Base-by-base conservation (phyloP, 2,888 invertebrate genomes). In the Netelia inedita region DNA sequence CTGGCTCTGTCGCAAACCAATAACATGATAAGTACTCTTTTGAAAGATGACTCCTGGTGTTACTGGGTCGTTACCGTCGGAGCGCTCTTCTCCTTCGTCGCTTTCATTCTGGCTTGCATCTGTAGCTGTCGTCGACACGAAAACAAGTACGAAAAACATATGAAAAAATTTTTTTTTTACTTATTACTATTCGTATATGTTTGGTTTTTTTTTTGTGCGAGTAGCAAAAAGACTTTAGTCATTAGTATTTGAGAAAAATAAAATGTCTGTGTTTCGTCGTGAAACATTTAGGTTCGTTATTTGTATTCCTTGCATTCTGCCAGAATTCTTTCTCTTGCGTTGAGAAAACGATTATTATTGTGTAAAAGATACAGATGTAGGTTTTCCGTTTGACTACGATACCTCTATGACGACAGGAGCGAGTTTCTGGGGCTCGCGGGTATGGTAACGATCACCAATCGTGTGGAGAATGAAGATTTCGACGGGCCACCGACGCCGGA, bases 111-210 rank as follows among this genome's bases (percentile, higher is more conserved):
- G 85, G 95, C 95, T 88, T 97, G 97, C 93, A 95, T 97, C 87
- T 97, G 97, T 93, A 96, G 96, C 92, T 97, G 97, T 94, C 96
- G 96, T 90, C 96, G 96, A 90, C 96, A 96, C 89, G 95, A 96
- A 91, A 96, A 96, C 92, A 97, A 97, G 97, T 97, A 94, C 96
- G 95, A 94, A 63, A 55, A 16, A n/a, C 21, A 5, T 61, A 9
- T 14, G 2, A 43, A 14, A 41, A 11, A 21, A 68, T 71, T 1
- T 43, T 11, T 43, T 11, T 19, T 41, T 43, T 55, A 19, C n/a
- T n/a, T 69, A 19, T 61, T 57, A 35, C 35, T 35, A 35, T 35
- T 71, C 63, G 10, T 23, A 16, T 73, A n/a, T 46, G 6, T 68
- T n/a, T 69, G 61, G 57, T 16, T 41, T 55, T 72, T 72, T 6